These are phyloP conservation scores for Drosophila jambulina DNA, from an alignment of 1,140 invertebrate genomes.

Conservation along the genomic window DNA sequence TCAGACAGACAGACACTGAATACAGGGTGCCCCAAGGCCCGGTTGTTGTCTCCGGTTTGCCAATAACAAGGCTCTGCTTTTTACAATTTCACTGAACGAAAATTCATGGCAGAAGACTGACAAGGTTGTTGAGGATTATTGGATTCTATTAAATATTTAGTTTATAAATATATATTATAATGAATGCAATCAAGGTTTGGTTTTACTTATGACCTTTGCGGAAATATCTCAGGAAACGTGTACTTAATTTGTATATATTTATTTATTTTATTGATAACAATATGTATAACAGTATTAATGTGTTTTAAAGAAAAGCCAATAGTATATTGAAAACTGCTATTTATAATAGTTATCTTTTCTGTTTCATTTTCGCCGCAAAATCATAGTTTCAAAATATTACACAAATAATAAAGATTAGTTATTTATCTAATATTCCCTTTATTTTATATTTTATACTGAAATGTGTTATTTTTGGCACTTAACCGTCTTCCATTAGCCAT, in stretches of 20 bases:
- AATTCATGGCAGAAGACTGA: not conserved
- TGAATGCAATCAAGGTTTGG: not conserved
- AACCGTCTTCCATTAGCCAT: not conserved
- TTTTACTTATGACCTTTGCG: not conserved
- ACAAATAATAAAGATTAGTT: too few species aligned
- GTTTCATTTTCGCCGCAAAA: too few species aligned
- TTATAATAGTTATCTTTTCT: too few species aligned
- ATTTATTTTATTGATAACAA: too few species aligned
- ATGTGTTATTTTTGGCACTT: not conserved
- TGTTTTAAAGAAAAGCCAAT: too few species aligned
- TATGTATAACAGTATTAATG: too few species aligned
- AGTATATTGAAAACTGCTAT: too few species aligned
- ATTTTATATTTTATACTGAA: too few species aligned
- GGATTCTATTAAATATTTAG: too few species aligned
- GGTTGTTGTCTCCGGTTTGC: conserved; percentile 33
- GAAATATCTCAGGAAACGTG: not conserved
- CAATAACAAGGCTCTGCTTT: conserved; percentile 46
- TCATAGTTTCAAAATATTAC: too few species aligned
- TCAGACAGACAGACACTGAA: conserved; percentile 19
- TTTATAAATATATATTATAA: not conserved
- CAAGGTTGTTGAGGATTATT: too few species aligned
- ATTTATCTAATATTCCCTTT: not conserved
- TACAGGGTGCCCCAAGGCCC: conserved; percentile 20
- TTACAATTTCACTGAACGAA: conserved; percentile 4
- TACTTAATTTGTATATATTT: not conserved